Base-by-base conservation (phyloP, 2,113 vertebrate genomes). In the Ciconia stormi region DNA sequence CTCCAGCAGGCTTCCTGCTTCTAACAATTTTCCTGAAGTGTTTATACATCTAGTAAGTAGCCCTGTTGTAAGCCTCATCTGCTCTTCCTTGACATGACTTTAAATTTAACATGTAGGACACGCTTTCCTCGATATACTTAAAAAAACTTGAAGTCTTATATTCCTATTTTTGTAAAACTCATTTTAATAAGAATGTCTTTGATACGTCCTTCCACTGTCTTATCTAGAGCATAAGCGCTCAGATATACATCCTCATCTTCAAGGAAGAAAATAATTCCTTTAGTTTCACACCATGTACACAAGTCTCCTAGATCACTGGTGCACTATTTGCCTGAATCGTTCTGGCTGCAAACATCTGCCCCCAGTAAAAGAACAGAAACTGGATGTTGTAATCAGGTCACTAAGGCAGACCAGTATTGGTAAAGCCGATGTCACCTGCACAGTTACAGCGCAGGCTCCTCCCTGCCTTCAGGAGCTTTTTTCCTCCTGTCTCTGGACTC, bases 111-210 rank as follows among this genome's bases (percentile, higher is more conserved):
- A 65, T 12, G 47, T 52, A 91, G 53, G 77, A 67, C 93, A 85
- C 7, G 10, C 56, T 90, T 93, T 93, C 74, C 58, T 40, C 49
- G 53, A 53, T 16, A 11, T 90, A 59, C 38, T 90, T 93, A 56
- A 10, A 30, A 38, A 38, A 38, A 38, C 38, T 38, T 38, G 8
- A 38, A 38, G 38, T 38, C 38, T 38, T 38, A 38, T 38, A 38
- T 38, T 89, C 65, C 56, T 91, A 69, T 82, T 95, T 93, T 84
- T 87, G 36, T 47, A 90, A 79, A 87, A 71, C 52, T 87, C 27
- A 59, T 61, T 94, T 94, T 74, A 95, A 30, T 67, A 62, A 69
- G 66, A 63, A 72, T 22, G 53, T 78, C 91, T 94, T 89, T 90
- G 78, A 93, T 85, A 85, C 14, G 66, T 89, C 70, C 44, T 93